These are phyloP conservation scores for Esox masquinongy DNA, from an alignment of 2,797 vertebrate genomes.

Conservation along the genomic window DNA sequence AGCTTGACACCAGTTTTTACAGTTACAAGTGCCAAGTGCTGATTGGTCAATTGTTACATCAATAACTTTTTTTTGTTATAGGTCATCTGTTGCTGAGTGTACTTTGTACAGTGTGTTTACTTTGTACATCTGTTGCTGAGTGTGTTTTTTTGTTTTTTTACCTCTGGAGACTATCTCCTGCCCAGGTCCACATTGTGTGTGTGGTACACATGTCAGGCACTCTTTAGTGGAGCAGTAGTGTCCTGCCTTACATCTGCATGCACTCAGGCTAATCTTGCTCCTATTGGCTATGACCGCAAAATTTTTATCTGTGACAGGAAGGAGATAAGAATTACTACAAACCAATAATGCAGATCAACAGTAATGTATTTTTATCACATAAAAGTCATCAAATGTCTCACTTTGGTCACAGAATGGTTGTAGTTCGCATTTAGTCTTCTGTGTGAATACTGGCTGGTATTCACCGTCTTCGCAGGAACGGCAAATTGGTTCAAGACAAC, in stretches of 20 bases:
- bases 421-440: rapidly evolving
- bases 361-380: not conserved
- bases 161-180: slow-evolving; percentile 6
- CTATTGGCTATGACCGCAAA: rapidly evolving
- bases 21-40: too few species aligned
- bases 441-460: slow-evolving; percentile 60
- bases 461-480: slow-evolving; percentile 20
- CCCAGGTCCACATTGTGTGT: slow-evolving; percentile 55
- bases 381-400: slow-evolving; percentile 45
- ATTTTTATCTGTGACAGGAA: slow-evolving; percentile 60
- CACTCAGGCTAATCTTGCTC: rapidly evolving
- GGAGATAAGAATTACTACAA: not conserved
- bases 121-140: not conserved
- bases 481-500: slow-evolving; percentile 57
- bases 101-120: too few species aligned
- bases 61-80: too few species aligned
- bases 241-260: slow-evolving; percentile 52
- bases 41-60: too few species aligned
- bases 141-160: slow-evolving; percentile 23
- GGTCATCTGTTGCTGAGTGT: not conserved
- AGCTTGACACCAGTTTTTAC: too few species aligned
- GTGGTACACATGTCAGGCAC: slow-evolving; percentile 53
- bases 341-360: not conserved
- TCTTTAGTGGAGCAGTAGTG: slow-evolving; percentile 54
- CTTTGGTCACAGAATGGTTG: slow-evolving; percentile 71